Evolutionary conservation across 1,140 invertebrate genomes (phyloP), one percentile per base, ranked within the genome.

Genomic region (Zaprionus africanus): DNA sequence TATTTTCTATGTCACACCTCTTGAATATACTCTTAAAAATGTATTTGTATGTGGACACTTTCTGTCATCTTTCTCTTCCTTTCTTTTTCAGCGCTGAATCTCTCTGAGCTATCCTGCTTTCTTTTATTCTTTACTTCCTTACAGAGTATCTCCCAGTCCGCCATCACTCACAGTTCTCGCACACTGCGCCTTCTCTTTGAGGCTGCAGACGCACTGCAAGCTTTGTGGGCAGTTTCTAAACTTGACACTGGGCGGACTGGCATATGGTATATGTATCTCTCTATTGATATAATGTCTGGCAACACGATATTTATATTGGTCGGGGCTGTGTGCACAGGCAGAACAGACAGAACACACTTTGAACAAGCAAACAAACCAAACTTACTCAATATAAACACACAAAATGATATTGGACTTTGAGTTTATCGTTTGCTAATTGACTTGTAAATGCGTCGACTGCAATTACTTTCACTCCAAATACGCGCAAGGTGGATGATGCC

Each of bases 391-490:
- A 43, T 43, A 43, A n/a, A 41, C 2, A 43, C n/a, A 46, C 7
- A 46, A 17, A 17, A 9, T 17, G 41, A 3, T 17, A 17, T 9
- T 17, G 41, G n/a, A 17, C 17, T 46, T 17, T 17, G 7, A 1
- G 2, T 46, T 17, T 9, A 46, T 17, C n/a, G 41, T 46, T 46
- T 17, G 41, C n/a, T 46, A 46, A 46, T 46, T 46, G n/a, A 17
- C 41, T 46, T 17, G 41, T 46, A 46, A 46, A 46, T 46, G 41
- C 41, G 6, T 11, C n/a, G 41, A 15, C n/a, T 17, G 41, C 41
- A 46, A 46, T 46, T 46, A 46, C 41, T 46, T 46, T 46, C 41
- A 46, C 41, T 46, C n/a, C 41, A 46, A 46, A 46, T 46, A 46
- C 41, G 41, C 41, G n/a, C 41, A 46, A 46, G 41, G n/a, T 46